Percentiles rank a stretch among this genome's conserved stretches.
phyloP scores from a whole-genome alignment of 2,113 vertebrate species.

The Burhinus oedicnemus region DNA sequence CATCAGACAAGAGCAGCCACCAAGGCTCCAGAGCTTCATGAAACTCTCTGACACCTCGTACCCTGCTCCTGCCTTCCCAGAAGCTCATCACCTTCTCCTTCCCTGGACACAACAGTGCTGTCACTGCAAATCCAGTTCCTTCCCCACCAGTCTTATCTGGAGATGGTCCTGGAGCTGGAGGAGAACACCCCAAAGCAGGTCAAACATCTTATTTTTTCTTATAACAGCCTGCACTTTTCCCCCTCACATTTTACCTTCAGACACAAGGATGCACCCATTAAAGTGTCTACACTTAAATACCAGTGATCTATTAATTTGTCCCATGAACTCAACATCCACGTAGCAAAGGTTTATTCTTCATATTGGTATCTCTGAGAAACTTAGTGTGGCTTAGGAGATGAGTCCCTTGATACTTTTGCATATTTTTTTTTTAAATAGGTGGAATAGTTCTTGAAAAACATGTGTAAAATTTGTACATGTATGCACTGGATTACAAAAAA shows the following conservation, averaged over 20 bases:
- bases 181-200: background rate
- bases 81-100: background rate
- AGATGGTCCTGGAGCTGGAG: background rate
- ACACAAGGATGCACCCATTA: background rate
- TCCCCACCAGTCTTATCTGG: background rate
- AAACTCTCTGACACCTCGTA: accelerated
- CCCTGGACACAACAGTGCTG: background rate
- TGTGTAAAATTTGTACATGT: background rate
- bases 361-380: background rate
- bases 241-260: background rate
- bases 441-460: background rate
- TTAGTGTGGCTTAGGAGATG: background rate
- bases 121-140: background rate
- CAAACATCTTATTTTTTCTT: background rate
- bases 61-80: background rate
- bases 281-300: background rate
- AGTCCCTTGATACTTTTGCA: background rate
- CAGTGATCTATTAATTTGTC: background rate
- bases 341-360: background rate
- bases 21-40: background rate
- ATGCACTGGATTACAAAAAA: background rate
- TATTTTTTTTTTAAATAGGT: background rate
- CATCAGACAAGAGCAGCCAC: accelerated
- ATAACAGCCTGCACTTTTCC: background rate
- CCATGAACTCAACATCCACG: background rate